phyloP scores from a whole-genome alignment of 2,888 invertebrate species.

The Tiliacea aurago region DNA sequence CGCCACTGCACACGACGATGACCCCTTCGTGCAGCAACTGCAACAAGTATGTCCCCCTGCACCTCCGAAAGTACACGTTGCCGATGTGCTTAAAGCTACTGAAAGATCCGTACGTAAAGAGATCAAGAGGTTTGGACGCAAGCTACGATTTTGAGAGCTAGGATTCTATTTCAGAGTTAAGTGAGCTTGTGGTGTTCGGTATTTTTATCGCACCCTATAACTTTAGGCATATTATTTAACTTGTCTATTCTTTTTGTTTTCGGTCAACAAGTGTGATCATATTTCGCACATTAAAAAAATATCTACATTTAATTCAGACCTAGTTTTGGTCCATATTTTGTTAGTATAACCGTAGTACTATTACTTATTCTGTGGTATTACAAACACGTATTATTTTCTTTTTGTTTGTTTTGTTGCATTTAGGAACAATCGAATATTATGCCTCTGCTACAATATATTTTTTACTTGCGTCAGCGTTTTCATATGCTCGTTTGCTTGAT shows the following conservation, averaged over 20 bases:
- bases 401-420: no score
- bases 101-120: conserved; percentile 28
- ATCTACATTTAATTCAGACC: no score
- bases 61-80: not conserved
- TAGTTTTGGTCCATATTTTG: no score
- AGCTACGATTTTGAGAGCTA: conserved; percentile 14
- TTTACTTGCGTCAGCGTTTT: not conserved
- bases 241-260: not conserved
- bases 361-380: no score
- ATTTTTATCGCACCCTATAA: not conserved
- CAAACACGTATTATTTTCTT: no score
- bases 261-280: not conserved
- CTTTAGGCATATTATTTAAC: not conserved
- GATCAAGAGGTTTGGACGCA: conserved; percentile 33
- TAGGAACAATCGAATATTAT: not conserved
- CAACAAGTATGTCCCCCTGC: conserved; percentile 43
- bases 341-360: no score
- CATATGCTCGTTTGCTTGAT: not conserved
- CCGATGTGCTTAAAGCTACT: conserved; percentile 10
- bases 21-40: conserved; percentile 45
- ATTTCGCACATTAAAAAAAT: no score
- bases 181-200: not conserved
- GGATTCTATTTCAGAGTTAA: not conserved
- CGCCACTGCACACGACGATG: conserved; percentile 28
- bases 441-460: not conserved